phyloP scores from a whole-genome alignment of 2,113 vertebrate species.

The Phylloscopus trochilus region DNA sequence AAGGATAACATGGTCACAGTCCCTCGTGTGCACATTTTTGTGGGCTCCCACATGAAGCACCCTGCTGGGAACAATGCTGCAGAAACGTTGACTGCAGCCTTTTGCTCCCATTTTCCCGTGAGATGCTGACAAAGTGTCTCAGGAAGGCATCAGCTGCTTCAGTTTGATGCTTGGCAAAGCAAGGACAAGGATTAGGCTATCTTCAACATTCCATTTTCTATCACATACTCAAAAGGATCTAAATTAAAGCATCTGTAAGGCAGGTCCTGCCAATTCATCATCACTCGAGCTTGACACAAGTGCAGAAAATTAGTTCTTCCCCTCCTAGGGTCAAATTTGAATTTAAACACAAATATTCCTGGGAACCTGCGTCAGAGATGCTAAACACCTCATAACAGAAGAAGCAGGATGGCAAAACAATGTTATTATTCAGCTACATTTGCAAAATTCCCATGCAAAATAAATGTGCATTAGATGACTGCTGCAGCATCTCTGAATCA shows the following conservation, averaged over 20 bases:
- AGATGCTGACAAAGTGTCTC: background rate
- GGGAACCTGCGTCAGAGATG: background rate
- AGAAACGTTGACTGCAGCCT: background rate
- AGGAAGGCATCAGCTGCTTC: background rate
- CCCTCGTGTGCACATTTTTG: background rate
- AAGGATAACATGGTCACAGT: background rate
- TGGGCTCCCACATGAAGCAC: background rate
- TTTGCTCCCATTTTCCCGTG: background rate
- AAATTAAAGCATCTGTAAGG: background rate
- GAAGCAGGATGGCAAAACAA: background rate
- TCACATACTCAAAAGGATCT: background rate
- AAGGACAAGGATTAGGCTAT: background rate
- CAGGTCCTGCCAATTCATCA: background rate
- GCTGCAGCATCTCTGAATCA: background rate
- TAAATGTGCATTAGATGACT: background rate
- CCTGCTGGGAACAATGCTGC: accelerated
- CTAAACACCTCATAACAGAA: background rate
- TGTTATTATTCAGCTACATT: background rate
- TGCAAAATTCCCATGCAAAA: background rate
- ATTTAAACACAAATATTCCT: background rate
- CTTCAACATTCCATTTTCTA: background rate
- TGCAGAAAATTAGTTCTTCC: background rate
- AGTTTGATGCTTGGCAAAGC: background rate
- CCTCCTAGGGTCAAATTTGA: background rate
- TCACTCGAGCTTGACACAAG: background rate